Base-by-base conservation (phyloP, 2,113 vertebrate genomes). In the Accipiter virgatus region DNA sequence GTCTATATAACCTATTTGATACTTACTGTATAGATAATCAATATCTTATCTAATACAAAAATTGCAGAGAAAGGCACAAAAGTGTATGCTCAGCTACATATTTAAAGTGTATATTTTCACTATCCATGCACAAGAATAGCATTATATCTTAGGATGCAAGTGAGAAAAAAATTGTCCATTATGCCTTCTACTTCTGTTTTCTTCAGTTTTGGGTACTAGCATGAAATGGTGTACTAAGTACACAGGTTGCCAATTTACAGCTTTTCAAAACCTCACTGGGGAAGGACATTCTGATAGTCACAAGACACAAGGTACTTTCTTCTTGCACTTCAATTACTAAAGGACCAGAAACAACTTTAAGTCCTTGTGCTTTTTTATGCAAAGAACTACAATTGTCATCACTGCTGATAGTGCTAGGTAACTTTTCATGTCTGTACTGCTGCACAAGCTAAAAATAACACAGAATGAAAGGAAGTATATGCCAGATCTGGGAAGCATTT, bases 221-320 rank as follows among this genome's bases (percentile, higher is more conserved):
- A 74, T 36, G 23, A 75, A 91, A 65, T 11, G 3, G 10, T 52
- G 11, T 42, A 26, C 5, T n/a, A 50, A 85, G 9, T 36, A 75
- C 40, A 50, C 1, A 63, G 9, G 11, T 16, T 71, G 14, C 0
- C 1, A 3, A 63, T 25, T 11, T 48, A 47, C 1, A 71, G 47
- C 10, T 63, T 78, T 87, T 87, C 48, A 75, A 79, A 91, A 86
- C 10, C 7, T 63, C 42, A 63, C 16, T 55, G 7, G 9, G 25
- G 48, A 79, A 67, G 6, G 38, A 43, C 7, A 47, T 55, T 93
- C 56, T 53, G 38, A 55, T 63, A 70, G 29, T 25, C 20, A 16
- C 2, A 74, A 48, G 25, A 40, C 11, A 62, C 13, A 75, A 43
- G 4, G 4, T 19, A n/a, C 10, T 47, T 94, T 56, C 11, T 78